Evolutionary conservation across 2,888 invertebrate genomes (phyloP), one percentile per base, ranked within the genome.

Genomic region (Bombylius discolor): DNA sequence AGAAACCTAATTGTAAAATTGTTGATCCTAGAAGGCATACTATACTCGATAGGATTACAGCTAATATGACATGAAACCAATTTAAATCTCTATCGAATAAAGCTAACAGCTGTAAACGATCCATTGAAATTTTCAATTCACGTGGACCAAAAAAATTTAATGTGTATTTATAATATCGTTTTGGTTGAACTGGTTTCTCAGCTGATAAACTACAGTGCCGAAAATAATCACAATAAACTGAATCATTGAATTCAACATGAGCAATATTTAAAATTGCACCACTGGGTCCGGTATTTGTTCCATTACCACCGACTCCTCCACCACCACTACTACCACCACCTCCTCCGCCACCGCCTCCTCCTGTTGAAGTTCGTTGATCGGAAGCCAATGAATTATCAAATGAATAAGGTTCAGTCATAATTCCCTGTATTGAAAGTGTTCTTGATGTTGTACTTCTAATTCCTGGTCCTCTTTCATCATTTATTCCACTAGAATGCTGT

Each of bases 21-120:
- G 85, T 77, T 0, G 92, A 86, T 3, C 96, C 95, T 53, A 97
- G 77, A 51, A 89, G 80, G 4, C 93, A 87, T 3, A 98, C 96
- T 62, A 84, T 71, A 42, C 89, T 81, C 3, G 95, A 93, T 59
- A 99, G 76, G 36, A 90, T 66, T 54, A 93, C 85, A 14, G 93
- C 89, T 52, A 92, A 72, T 44, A 89, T 73, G 11, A 90, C 89
- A 62, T 82, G 79, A 58, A 87, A 76, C 47, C 91, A 89, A 51
- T 72, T 68, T 53, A 91, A 76, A 74, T 96, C 97, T 55, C 94
- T 82, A 74, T 99, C 99, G 63, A 99, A 84, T 14, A 98, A 77
- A 3, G 97, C 93, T 71, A 96, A 78, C 49, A 99, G 76, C 62
- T 93, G 89, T 52, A 99, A 77, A 49, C 99, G 82, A 72, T 99